A percentile compares a stretch with the other conserved stretches of the same genome.
These are phyloP conservation scores for Festucalex cinctus DNA, from an alignment of 2,113 vertebrate species.

Conservation along the genomic window DNA sequence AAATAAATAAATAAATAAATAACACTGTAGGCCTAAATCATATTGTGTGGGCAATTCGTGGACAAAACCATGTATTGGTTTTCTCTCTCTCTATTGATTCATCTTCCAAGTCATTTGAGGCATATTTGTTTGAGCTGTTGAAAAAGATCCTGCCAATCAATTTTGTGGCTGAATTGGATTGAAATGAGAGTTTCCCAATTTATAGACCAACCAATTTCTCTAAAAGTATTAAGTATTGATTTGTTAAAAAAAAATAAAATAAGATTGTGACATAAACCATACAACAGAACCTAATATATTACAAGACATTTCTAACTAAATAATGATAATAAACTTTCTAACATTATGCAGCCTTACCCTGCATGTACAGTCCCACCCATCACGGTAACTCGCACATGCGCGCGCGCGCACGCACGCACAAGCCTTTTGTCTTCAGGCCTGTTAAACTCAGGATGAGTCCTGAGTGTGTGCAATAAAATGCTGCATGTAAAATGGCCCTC, in stretches of 20 bases:
- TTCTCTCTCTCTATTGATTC: neutral
- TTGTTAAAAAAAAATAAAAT: neutral
- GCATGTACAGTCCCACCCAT: too few relatives aligned
- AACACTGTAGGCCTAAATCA: slow-evolving; percentile 7
- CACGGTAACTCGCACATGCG: too few relatives aligned
- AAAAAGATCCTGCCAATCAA: slow-evolving; percentile 27
- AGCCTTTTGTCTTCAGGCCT: too few relatives aligned
- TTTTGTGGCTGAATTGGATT: neutral
- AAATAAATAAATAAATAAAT: too few relatives aligned
- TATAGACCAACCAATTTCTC: neutral
- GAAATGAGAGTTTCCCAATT: neutral
- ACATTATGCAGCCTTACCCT: too few relatives aligned
- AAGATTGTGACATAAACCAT: neutral
- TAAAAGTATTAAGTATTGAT: neutral
- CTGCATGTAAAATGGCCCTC: too few relatives aligned
- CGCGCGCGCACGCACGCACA: too few relatives aligned
- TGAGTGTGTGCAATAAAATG: slow-evolving; percentile 48
- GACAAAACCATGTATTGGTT: slow-evolving; percentile 30
- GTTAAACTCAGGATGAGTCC: too few relatives aligned
- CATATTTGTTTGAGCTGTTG: slow-evolving; percentile 18
- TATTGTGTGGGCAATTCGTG: slow-evolving; percentile 12
- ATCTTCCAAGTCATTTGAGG: neutral
- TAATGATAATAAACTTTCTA: too few relatives aligned
- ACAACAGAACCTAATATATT: neutral
- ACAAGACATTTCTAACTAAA: neutral